Conservation (phyloP, 2,797 vertebrate species). For the Heterohyrax brucei region DNA sequence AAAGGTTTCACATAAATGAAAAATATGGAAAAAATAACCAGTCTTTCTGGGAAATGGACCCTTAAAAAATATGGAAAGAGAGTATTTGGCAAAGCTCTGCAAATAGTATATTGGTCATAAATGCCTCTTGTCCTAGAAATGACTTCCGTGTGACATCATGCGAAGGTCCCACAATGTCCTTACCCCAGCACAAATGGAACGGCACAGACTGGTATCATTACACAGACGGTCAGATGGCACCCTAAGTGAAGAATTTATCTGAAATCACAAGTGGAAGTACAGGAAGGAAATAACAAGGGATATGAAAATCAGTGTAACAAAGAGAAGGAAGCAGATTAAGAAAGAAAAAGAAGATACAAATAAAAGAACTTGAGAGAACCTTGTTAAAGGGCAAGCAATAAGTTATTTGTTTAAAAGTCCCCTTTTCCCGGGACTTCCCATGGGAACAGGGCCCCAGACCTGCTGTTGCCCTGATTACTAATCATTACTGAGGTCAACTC, state of each 20-base stretch:
- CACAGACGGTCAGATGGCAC: constrained; percentile 1
- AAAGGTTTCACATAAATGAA: not conserved
- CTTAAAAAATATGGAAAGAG: constrained; percentile 45
- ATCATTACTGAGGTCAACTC: too few relatives aligned
- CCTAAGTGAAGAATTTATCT: not conserved
- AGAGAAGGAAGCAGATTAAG: not conserved
- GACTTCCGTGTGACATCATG: not conserved
- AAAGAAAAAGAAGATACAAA: constrained; percentile 41
- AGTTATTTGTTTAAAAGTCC: not conserved
- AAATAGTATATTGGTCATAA: not conserved
- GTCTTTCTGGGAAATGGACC: constrained; percentile 41
- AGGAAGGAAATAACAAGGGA: constrained; percentile 45
- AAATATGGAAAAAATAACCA: constrained; percentile 35
- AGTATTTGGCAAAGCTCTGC: constrained; percentile 15
- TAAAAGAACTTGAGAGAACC: not conserved
- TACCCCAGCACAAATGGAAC: constrained; percentile 17
- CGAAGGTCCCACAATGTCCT: not conserved
- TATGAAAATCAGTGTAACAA: not conserved
- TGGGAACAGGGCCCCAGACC: too few relatives aligned
- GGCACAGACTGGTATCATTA: not conserved
- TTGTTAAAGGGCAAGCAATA: not conserved
- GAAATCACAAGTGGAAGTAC: constrained; percentile 38
- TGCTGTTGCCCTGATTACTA: too few relatives aligned
- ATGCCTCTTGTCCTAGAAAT: constrained; percentile 33
- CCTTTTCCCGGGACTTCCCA: not conserved